phyloP scores from a whole-genome alignment of 2,113 vertebrate genomes.

The Speoplatyrhinus poulsoni region DNA sequence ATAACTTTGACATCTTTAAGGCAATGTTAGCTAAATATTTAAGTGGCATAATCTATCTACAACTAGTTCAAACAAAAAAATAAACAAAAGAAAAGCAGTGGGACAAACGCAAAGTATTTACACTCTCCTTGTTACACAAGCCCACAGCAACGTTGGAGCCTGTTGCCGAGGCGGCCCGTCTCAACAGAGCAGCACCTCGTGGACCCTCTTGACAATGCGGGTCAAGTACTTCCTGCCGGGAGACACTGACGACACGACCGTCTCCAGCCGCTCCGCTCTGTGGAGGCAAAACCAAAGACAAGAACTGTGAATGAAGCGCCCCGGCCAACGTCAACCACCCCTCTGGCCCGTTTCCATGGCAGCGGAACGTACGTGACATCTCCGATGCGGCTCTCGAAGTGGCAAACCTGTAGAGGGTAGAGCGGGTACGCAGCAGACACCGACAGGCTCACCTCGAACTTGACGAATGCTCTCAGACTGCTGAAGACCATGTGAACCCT shows the following conservation, averaged over 20 bases:
- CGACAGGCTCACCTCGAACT: constrained; percentile 71
- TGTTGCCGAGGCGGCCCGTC: not conserved
- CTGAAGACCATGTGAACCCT: constrained; percentile 72
- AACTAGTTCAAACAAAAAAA: not conserved
- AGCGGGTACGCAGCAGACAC: constrained; percentile 42
- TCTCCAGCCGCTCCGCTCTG: constrained; percentile 67
- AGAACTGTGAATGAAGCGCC: not conserved
- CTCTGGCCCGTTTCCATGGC: no score
- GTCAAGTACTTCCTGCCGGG: constrained; percentile 67
- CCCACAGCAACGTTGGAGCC: not conserved
- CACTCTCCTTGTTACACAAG: not conserved
- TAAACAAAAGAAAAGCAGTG: not conserved
- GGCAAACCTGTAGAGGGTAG: constrained; percentile 53
- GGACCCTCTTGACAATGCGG: constrained; percentile 64
- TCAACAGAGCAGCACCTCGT: constrained; percentile 60
- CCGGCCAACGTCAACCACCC: no score
- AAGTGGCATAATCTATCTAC: not conserved
- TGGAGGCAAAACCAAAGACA: constrained; percentile 5
- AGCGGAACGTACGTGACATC: constrained; percentile 59
- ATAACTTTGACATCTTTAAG: no score
- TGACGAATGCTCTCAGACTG: constrained; percentile 58
- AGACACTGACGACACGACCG: constrained; percentile 51
- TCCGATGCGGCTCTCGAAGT: constrained; percentile 65
- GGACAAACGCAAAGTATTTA: not conserved
- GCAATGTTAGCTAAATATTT: not conserved